These are phyloP conservation scores for Argynnis bischoffii DNA, from an alignment of 2,888 invertebrate genomes.

Conservation along the genomic window DNA sequence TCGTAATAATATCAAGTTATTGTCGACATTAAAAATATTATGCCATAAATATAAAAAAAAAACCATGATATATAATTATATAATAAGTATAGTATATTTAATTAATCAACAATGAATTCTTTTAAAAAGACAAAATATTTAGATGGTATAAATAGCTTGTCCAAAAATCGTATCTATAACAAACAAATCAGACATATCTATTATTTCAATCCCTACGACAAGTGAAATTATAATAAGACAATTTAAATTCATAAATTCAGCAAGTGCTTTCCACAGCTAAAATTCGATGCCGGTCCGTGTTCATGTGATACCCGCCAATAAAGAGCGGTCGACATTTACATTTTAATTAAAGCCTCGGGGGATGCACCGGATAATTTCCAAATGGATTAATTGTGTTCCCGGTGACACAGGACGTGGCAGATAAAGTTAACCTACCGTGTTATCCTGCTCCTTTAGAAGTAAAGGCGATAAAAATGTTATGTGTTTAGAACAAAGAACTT, in stretches of 20 bases:
- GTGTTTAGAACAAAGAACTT: constrained; percentile 18
- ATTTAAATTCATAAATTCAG: constrained; percentile 49
- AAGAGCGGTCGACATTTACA: constrained; percentile 59
- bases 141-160: not conserved
- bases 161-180: not conserved
- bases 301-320: constrained; percentile 43
- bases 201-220: not conserved
- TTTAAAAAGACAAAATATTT: too few species aligned
- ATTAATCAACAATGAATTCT: too few species aligned
- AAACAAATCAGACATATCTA: not conserved
- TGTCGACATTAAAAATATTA: too few species aligned
- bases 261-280: constrained; percentile 41
- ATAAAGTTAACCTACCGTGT: constrained; percentile 36
- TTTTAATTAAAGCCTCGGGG: constrained; percentile 68
- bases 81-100: too few species aligned
- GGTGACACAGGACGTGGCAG: constrained; percentile 39
- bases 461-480: constrained; percentile 22
- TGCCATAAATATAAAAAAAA: too few species aligned
- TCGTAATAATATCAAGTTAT: not conserved
- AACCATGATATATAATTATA: too few species aligned
- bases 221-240: constrained; percentile 40
- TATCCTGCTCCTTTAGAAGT: constrained; percentile 29
- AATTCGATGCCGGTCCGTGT: constrained; percentile 43
- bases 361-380: constrained; percentile 66
- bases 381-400: constrained; percentile 66